Evolutionary conservation across 2,797 vertebrate species (phyloP).

Genomic region (Setipinna tenuifilis): DNA sequence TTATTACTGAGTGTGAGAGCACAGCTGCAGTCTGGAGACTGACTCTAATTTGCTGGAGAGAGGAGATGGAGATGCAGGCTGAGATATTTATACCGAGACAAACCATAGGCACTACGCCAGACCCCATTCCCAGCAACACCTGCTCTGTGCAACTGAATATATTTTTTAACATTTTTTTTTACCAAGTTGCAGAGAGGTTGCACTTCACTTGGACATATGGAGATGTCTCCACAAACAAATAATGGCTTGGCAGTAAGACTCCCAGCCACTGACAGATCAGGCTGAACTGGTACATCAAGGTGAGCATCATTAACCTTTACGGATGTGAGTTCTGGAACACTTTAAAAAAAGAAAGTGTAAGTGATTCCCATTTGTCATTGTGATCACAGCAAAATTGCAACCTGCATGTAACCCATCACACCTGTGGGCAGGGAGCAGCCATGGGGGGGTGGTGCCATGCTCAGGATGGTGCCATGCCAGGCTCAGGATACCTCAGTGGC

Average conservation of each 20-base stretch:
- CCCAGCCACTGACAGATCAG: background rate
- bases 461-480: too few relatives aligned
- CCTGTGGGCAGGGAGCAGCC: too few relatives aligned
- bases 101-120: background rate
- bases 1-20: slow-evolving; percentile 7
- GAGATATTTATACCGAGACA: slow-evolving; percentile 24
- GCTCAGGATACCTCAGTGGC: too few relatives aligned
- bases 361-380: too few relatives aligned
- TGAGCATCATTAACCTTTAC: background rate
- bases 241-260: background rate
- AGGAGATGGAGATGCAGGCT: slow-evolving; percentile 22
- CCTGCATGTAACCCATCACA: too few relatives aligned
- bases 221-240: background rate
- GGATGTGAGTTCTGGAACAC: too few relatives aligned
- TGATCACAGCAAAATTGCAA: too few relatives aligned
- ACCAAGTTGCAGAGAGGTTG: background rate
- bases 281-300: background rate
- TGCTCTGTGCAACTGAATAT: background rate
- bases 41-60: slow-evolving; percentile 14
- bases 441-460: too few relatives aligned
- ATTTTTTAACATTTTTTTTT: background rate
- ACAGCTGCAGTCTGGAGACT: slow-evolving; percentile 12
- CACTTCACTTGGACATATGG: background rate
- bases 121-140: slow-evolving; percentile 2
- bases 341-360: too few relatives aligned